Evolutionary conservation across 2,797 vertebrate genomes (phyloP).

Genomic region (Fundulus diaphanus): DNA sequence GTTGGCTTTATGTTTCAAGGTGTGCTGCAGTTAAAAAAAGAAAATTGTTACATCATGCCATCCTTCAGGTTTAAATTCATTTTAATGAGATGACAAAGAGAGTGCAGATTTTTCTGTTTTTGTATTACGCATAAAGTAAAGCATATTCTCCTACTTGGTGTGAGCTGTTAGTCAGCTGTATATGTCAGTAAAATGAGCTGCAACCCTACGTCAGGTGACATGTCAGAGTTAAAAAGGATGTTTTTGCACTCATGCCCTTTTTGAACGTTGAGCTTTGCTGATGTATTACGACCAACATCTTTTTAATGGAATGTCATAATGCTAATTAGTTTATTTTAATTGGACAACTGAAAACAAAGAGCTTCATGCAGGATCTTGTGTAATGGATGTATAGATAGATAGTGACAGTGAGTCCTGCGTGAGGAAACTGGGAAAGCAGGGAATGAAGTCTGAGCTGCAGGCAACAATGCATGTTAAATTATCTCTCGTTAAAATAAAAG

Average conservation of each 20-base stretch:
- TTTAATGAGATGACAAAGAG: not conserved
- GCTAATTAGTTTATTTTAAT: constrained; percentile 68
- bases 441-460: constrained; percentile 54
- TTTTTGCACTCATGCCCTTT: constrained; percentile 21
- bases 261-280: constrained; percentile 31
- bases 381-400: constrained; percentile 71
- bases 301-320: constrained; percentile 43
- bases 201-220: not conserved
- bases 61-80: not conserved
- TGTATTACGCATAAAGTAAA: not conserved
- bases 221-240: not conserved
- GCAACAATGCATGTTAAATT: constrained; percentile 53
- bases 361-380: constrained; percentile 38
- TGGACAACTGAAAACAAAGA: constrained; percentile 49
- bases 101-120: not conserved
- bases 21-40: not conserved
- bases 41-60: not conserved
- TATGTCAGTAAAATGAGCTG: not conserved
- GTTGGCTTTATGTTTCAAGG: not conserved
- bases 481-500: constrained; percentile 45
- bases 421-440: constrained; percentile 58
- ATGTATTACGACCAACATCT: constrained; percentile 29
- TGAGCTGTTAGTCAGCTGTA: not conserved
- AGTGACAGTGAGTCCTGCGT: constrained; percentile 72
- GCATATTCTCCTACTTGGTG: not conserved